These are phyloP conservation scores for Lutjanus erythropterus DNA, from an alignment of 2,113 vertebrate species.

Conservation along the genomic window DNA sequence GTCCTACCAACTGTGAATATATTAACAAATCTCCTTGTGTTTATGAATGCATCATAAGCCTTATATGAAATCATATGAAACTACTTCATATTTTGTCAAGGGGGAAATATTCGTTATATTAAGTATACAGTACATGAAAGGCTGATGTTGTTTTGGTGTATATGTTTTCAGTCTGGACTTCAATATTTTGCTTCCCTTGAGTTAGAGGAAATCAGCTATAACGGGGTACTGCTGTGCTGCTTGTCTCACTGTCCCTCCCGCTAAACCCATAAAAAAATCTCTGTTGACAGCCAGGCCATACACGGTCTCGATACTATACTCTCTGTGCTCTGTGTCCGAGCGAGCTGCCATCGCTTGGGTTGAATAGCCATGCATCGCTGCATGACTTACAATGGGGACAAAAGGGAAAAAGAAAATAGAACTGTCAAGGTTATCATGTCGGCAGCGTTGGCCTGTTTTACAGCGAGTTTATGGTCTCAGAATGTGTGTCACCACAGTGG, in stretches of 20 bases:
- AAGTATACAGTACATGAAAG: slow-evolving; percentile 4
- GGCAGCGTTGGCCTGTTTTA: slow-evolving; percentile 60
- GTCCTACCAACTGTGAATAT: too few species aligned
- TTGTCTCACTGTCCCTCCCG: not conserved
- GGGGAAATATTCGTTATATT: not conserved
- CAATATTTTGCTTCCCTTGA: slow-evolving; percentile 1
- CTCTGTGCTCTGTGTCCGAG: slow-evolving; percentile 12
- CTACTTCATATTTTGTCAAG: not conserved
- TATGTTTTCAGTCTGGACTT: slow-evolving; percentile 2
- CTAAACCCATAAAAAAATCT: slow-evolving; percentile 25
- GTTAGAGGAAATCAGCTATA: slow-evolving; percentile 3
- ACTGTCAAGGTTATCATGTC: slow-evolving; percentile 67
- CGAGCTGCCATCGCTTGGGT: slow-evolving; percentile 11
- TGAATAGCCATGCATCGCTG: slow-evolving; percentile 33
- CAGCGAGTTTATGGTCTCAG: slow-evolving; percentile 38
- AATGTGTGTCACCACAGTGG: slow-evolving; percentile 57
- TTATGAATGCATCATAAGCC: slow-evolving; percentile 1
- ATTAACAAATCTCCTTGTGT: not conserved
- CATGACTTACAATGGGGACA: slow-evolving; percentile 50
- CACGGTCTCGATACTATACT: not conserved
- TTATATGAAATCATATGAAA: not conserved
- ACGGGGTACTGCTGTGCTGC: not conserved
- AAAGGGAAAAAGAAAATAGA: slow-evolving; percentile 57
- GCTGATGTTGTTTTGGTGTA: not conserved
- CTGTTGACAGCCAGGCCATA: slow-evolving; percentile 25